Base-by-base conservation (phyloP, 2,888 invertebrate species). In the Macrosoma leucophasiata region DNA sequence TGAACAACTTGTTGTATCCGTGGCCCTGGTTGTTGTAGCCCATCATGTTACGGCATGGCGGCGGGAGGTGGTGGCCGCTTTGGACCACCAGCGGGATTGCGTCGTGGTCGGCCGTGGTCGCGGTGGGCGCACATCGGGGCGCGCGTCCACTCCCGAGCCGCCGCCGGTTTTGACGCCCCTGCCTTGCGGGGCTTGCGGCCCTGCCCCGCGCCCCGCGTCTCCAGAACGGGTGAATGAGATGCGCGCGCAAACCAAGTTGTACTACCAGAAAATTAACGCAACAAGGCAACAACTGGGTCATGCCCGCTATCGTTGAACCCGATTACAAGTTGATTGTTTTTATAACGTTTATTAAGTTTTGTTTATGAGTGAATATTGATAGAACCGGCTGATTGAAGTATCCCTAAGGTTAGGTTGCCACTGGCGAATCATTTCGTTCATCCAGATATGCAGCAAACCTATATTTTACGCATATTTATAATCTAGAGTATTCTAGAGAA, bases 1-100 rank as follows among this genome's bases (percentile, higher is more conserved):
- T 91, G 64, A 92, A 92, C 69, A 92, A 88, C 87, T 92, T 92
- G 87, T 92, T 92, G 87, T 92, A 92, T 70, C 91, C 92, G 68
- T 90, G 88, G 75, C 87, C 89, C 75, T 88, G 89, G 85, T 87
- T 90, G 85, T 88, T 90, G 86, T 91, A 91, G 60, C 90, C 90
- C 86, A 91, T 91, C 89, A 91, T 91, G 81, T 81, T 89, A 84
- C 87, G 87, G 75, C 89, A 88, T 88, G 84, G 81, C 54, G 63
- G 71, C 53, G 67, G 74, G 45, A 71, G 72, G 54, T 76, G 78
- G 76, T 75, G 75, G 76, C 76, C 76, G 48, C 74, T 65, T 49
- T 75, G 79, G 75, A 74, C 82, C 84, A 82, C 81, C 76, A 82
- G 72, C 31, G 84, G 84, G 54, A 81, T 79, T 52, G 62, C 82